Evolutionary conservation across 1,140 invertebrate species (phyloP).

Genomic region (Macrosteles quadrilineatus): DNA sequence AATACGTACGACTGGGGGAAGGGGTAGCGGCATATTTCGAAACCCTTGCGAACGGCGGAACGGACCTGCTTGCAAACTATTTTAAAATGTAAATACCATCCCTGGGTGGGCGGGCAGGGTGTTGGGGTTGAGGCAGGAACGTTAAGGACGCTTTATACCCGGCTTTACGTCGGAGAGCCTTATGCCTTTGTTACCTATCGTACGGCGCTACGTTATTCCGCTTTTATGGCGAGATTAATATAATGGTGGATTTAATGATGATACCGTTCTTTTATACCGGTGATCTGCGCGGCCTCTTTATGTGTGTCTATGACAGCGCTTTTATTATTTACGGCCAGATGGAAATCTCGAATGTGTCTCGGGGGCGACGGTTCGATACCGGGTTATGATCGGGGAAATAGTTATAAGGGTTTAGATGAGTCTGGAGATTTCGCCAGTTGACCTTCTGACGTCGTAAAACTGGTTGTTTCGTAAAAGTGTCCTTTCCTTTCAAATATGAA

Average conservation of each 20-base stretch:
- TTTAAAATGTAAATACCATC: constrained; percentile 5
- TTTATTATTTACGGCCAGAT: constrained; percentile 14
- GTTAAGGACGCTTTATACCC: constrained; percentile 13
- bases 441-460: no score
- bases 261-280: constrained; percentile 14
- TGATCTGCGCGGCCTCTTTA: background rate
- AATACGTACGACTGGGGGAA: no score
- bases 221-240: constrained; percentile 14
- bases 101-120: background rate
- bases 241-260: constrained; percentile 16
- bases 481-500: no score
- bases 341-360: constrained; percentile 13
- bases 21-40: no score
- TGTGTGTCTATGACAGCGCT: constrained; percentile 9
- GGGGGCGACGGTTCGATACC: background rate
- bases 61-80: background rate
- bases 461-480: no score
- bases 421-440: no score
- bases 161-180: background rate
- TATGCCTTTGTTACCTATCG: constrained; percentile 8
- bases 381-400: no score
- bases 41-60: background rate
- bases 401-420: no score
- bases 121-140: background rate
- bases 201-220: background rate